Conservation (phyloP, 2,888 invertebrate species). For the Amiota communis region DNA sequence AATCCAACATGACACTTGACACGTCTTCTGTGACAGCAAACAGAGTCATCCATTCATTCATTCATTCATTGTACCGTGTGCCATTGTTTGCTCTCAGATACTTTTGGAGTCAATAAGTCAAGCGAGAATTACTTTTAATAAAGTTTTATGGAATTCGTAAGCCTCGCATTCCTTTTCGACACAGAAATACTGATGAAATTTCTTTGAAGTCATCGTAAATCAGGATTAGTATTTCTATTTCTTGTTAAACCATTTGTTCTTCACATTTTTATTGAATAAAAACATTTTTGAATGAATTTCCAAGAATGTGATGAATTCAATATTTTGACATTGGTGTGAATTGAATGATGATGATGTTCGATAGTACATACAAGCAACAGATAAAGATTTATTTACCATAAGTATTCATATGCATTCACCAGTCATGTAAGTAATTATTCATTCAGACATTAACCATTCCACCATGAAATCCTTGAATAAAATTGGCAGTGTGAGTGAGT, state of each 20-base stretch:
- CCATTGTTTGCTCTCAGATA: not conserved
- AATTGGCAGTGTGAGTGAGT: not conserved
- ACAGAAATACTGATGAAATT: slow-evolving; percentile 40
- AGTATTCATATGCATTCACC: not conserved
- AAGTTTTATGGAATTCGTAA: not conserved
- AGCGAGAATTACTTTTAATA: slow-evolving; percentile 24
- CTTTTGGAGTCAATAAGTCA: slow-evolving; percentile 20
- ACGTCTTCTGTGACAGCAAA: slow-evolving; percentile 46
- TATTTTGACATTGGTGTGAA: no score
- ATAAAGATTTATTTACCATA: no score
- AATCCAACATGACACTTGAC: slow-evolving; percentile 54
- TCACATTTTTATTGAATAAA: not conserved
- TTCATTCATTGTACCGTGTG: not conserved
- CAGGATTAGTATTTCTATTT: slow-evolving; percentile 58
- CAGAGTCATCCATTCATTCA: slow-evolving; percentile 1
- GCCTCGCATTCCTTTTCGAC: slow-evolving; percentile 5
- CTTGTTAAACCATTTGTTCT: slow-evolving; percentile 42
- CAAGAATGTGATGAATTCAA: no score
- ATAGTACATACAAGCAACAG: no score
- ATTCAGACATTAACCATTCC: not conserved
- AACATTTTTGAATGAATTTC: no score
- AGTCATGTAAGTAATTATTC: not conserved
- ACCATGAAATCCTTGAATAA: not conserved
- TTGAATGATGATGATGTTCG: no score
- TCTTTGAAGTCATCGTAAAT: slow-evolving; percentile 52